phyloP scores from a whole-genome alignment of 2,113 vertebrate genomes.

The Megaleporinus macrocephalus region DNA sequence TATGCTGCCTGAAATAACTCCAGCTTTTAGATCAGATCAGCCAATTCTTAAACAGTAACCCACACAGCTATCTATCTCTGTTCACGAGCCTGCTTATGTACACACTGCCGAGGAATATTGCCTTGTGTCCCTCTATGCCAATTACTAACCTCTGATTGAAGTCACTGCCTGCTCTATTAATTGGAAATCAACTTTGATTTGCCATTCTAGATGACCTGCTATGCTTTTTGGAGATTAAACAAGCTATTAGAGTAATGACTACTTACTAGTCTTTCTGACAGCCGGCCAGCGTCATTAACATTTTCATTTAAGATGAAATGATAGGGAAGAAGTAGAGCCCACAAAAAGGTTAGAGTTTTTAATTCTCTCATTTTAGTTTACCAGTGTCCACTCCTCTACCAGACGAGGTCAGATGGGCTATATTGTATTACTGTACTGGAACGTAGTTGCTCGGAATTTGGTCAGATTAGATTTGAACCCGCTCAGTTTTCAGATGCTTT shows the following conservation, averaged over 20 bases:
- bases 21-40: constrained; percentile 18
- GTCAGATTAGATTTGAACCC: constrained; percentile 56
- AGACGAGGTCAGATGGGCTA: constrained; percentile 27
- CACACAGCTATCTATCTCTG: background rate
- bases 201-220: background rate
- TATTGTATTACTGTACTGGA: constrained; percentile 57
- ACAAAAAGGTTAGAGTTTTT: constrained; percentile 20
- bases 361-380: constrained; percentile 1
- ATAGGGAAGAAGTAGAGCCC: background rate
- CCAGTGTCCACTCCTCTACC: constrained; percentile 26
- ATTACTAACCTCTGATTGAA: background rate
- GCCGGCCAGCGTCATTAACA: constrained; percentile 11
- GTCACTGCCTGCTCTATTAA: background rate
- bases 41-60: background rate
- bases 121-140: background rate
- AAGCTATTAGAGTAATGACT: constrained; percentile 9
- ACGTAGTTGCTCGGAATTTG: constrained; percentile 58
- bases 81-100: background rate
- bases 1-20: constrained; percentile 44
- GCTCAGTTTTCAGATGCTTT: constrained; percentile 56
- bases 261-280: background rate
- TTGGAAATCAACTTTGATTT: background rate
- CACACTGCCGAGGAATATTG: background rate
- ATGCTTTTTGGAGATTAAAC: constrained; percentile 21
- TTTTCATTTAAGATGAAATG: constrained; percentile 17